A percentile compares a stretch with the other conserved stretches of the same genome.
phyloP scores from a whole-genome alignment of 92 coral and sea anemone species.

The Heteractis magnifica region DNA sequence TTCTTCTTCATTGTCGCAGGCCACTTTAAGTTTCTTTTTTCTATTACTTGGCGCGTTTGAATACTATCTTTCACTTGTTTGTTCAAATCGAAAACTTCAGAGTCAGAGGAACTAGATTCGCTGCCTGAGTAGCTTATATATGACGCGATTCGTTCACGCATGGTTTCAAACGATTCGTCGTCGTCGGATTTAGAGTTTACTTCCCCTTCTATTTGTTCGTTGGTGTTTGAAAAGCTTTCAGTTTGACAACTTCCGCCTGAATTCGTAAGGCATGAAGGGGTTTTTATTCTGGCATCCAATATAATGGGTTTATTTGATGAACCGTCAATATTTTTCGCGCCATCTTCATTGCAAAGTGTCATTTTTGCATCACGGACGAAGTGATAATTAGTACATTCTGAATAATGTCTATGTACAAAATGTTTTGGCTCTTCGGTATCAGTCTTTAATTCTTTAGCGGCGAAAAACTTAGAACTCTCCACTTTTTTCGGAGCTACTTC shows the following conservation, averaged over 20 bases:
- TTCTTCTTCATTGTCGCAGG: too few species aligned
- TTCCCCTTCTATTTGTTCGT: not conserved
- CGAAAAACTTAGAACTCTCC: not conserved
- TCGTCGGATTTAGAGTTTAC: not conserved
- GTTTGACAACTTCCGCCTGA: not conserved
- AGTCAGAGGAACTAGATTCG: slow-evolving; percentile 19
- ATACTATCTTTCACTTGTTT: not conserved
- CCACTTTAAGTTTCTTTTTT: too few species aligned
- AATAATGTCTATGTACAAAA: not conserved
- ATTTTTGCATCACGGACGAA: not conserved
- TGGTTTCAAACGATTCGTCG: not conserved
- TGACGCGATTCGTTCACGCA: slow-evolving; percentile 13
- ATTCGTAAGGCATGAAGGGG: not conserved
- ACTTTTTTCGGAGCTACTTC: not conserved
- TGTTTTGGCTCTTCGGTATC: not conserved
- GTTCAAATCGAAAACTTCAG: not conserved
- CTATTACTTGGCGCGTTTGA: not conserved
- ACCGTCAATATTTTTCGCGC: not conserved
- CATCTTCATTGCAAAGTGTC: not conserved
- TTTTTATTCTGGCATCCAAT: not conserved
- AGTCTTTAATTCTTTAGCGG: not conserved
- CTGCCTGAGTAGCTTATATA: slow-evolving; percentile 26
- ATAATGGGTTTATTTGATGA: not conserved
- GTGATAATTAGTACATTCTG: not conserved
- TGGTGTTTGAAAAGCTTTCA: not conserved